Base-by-base conservation (phyloP, 2,888 invertebrate genomes). In the Tubiluchus corallicola region DNA sequence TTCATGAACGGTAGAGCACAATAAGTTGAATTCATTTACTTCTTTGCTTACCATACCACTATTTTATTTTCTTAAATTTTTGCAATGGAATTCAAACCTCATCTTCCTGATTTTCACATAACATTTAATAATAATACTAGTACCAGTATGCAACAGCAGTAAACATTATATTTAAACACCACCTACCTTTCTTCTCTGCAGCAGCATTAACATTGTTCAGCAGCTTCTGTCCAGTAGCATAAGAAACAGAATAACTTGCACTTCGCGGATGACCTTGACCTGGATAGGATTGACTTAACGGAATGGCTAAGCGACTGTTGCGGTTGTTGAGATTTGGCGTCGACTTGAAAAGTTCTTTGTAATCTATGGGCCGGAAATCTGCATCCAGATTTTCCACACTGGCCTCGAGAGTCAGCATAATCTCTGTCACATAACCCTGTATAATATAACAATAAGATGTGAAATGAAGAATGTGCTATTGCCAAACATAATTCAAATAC, bases 341-440 rank as follows among this genome's bases (percentile, higher is more conserved):
- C 0, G 88, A 88, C 63, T 92, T 90, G 67, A 92, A 92, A 49
- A 92, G 83, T 58, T 92, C 92, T 54, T 85, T 77, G 55, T 84
- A 82, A 66, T 90, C 90, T 38, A 88, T 68, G 0, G 90, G 87
- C 4, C 87, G 71, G 49, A 67, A 61, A 49, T 90, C 83, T 0
- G 84, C 82, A 61, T 88, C 85, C 15, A 94, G 70, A 4, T 87
- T 85, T 64, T 92, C 92, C 1, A 94, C 88, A 1, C 88, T 85
- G 0, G 92, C 82, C 66, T 94, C 92, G 3, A 96, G 68, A 0
- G 96, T 98, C 37, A 98, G 70, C 50, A 99, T 74, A 9, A 99
- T 70, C 63, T 98, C 96, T 0, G 94, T 96, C 2, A 99, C 96
- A 66, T 98, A 99, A 47, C 96, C 94, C 71, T 73, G 55, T 41